phyloP scores from a whole-genome alignment of 2,888 invertebrate species.

The Tupiocoris notatus region DNA sequence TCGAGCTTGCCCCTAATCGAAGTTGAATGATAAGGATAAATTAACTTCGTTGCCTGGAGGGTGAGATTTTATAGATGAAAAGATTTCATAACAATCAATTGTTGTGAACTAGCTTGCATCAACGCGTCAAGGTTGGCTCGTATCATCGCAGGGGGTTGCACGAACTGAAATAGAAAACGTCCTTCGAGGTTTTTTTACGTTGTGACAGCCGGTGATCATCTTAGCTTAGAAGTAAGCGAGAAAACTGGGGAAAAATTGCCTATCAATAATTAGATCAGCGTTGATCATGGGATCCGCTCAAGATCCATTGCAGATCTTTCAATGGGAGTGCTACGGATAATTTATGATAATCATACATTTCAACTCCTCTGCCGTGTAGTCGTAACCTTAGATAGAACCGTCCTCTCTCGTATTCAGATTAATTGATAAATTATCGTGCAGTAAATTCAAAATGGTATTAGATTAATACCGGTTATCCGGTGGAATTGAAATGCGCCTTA shows the following conservation, averaged over 20 bases:
- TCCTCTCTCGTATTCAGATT: too few species aligned
- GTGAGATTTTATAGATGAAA: background rate
- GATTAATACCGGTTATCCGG: too few species aligned
- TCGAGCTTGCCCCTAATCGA: too few species aligned
- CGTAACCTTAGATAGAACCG: too few species aligned
- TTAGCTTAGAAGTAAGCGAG: background rate
- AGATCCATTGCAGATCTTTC: too few species aligned
- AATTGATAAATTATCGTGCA: too few species aligned
- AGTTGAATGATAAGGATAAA: background rate
- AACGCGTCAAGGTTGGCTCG: background rate
- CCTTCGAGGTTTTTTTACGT: background rate
- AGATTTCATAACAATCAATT: background rate
- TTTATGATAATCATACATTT: too few species aligned
- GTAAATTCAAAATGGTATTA: too few species aligned
- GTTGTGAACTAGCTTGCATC: background rate
- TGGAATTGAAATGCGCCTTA: too few species aligned
- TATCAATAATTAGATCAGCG: background rate
- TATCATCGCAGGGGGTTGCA: background rate
- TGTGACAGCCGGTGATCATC: too few species aligned
- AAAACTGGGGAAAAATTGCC: background rate
- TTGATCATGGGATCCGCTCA: background rate
- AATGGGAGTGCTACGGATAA: too few species aligned
- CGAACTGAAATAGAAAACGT: background rate
- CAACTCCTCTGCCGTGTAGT: too few species aligned
- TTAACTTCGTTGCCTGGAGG: background rate